Base-by-base conservation (phyloP, 2,113 vertebrate genomes). In the Callionymus lyra region DNA sequence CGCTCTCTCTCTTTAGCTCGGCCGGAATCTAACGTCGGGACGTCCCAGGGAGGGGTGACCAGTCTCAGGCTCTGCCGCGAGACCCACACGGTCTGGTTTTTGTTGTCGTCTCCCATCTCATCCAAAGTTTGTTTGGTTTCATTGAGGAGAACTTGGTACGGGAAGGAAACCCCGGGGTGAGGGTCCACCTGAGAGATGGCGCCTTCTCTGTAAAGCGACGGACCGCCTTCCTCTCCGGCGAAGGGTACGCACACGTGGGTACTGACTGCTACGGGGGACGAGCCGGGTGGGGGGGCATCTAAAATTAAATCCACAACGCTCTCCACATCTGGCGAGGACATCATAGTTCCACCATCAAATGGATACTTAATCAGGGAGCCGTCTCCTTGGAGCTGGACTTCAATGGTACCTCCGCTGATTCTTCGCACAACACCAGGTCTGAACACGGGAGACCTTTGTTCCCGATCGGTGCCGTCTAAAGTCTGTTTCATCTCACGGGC, bases 1-100 rank as follows among this genome's bases (percentile, higher is more conserved):
- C 63, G 63, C 31, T 83, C 79, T 37, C 84, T 76, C 6, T 82
- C 77, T 53, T 68, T 74, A 11, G 78, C 76, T 12, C 72, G 56
- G n/a, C 72, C 78, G 42, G 72, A 75, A 18, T 77, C 75, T 53
- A 78, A 80, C 45, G 84, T 63, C 10, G 76, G 68, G 32, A 81
- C 69, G 15, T 85, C 82, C 90, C 90, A 92, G 1, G 87, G 88
- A 4, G 86, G 82, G 3, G 81, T 84, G 41, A 91, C 77, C 13
- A 94, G 86, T 33, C 90, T 85, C 34, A 94, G 69, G 76, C 85
- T 87, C 9, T 88, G 86, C 46, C 86, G 85, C 19, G 86, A 85
- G 56, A 91, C 88, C 87, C 89, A 91, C 16, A 88, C 77, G 0
- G 82, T 75, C 49, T 86, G 84, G 41, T 63, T 38, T 67, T 65